Evolutionary conservation across 2,888 invertebrate species (phyloP), one percentile per base, ranked within the genome.

Genomic region (Dioctria linearis): DNA sequence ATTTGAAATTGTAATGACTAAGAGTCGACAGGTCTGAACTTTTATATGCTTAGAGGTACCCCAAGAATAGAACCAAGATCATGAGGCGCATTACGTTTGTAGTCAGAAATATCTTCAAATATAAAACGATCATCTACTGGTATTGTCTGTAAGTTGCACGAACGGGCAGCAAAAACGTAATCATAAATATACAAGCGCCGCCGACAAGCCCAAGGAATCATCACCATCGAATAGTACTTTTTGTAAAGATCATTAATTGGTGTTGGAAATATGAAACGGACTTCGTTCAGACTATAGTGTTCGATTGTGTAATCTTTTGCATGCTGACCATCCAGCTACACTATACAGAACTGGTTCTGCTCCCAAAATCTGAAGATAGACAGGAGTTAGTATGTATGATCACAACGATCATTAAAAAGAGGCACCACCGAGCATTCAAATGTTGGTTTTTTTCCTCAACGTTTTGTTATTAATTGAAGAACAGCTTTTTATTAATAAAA

Each of bases 161-260:
- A 25, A 25, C 25, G 25, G 25, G n/a, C 8, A 54, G n/a, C 25
- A 25, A 25, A 25, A 25, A 54, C 4, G 11, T 11, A 54, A 3
- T 4, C 54, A 6, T 25, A 25, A 25, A 11, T n/a, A 11, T 54
- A 67, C n/a, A 67, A 63, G n/a, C 46, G 25, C 37, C 46, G 25
- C 37, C 67, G 9, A 9, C 67, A 67, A 46, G 13, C 67, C 67
- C 25, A 49, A 67, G 46, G 66, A 43, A 67, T 67, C 67, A 67
- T 40, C 49, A 11, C 25, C 11, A 67, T 25, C 46, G 8, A 69
- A 25, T n/a, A 54, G 49, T 25, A 51, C 3, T 69, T 69, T 69
- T 69, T 69, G 49, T 40, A 4, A 8, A 54, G 11, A 4, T 9
- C 49, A 6, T 46, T 9, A 54, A 54, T 46, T 51, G 37, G 46